These are phyloP conservation scores for Pyrocephalus nanus DNA, from an alignment of 2,797 vertebrate species.

Conservation along the genomic window DNA sequence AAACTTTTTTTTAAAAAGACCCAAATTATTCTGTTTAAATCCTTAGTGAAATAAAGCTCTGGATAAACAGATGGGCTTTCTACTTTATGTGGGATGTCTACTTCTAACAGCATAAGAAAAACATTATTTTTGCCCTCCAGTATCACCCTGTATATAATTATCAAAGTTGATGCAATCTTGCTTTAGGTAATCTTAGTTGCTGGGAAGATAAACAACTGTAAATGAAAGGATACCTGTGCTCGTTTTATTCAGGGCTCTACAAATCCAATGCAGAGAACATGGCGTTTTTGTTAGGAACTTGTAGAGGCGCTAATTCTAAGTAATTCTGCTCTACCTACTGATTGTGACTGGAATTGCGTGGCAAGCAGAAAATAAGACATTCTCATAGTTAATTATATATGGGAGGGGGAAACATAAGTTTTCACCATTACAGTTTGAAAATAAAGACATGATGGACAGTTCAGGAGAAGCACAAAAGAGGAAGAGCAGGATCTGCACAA, in stretches of 20 bases:
- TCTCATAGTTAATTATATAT: not conserved
- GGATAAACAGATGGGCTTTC: not conserved
- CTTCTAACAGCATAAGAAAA: not conserved
- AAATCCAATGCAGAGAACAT: not conserved
- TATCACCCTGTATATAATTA: not conserved
- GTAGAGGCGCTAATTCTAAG: not conserved
- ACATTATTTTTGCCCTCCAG: rapidly evolving
- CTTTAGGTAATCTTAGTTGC: not conserved
- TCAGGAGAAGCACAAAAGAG: not conserved
- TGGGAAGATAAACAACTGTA: not conserved
- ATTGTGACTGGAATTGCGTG: not conserved
- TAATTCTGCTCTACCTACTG: not conserved
- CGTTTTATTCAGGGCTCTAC: not conserved
- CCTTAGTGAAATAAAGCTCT: not conserved
- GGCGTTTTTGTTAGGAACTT: not conserved
- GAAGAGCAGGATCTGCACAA: not conserved
- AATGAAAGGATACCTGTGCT: not conserved
- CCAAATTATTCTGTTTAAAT: not conserved
- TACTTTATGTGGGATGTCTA: not conserved
- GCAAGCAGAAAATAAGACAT: not conserved
- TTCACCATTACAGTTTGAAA: not conserved
- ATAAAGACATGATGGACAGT: not conserved
- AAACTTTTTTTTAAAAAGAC: not conserved
- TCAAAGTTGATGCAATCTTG: not conserved
- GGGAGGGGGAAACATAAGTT: rapidly evolving